Base-by-base conservation (phyloP, 2,113 vertebrate species). In the Albula glossodonta region DNA sequence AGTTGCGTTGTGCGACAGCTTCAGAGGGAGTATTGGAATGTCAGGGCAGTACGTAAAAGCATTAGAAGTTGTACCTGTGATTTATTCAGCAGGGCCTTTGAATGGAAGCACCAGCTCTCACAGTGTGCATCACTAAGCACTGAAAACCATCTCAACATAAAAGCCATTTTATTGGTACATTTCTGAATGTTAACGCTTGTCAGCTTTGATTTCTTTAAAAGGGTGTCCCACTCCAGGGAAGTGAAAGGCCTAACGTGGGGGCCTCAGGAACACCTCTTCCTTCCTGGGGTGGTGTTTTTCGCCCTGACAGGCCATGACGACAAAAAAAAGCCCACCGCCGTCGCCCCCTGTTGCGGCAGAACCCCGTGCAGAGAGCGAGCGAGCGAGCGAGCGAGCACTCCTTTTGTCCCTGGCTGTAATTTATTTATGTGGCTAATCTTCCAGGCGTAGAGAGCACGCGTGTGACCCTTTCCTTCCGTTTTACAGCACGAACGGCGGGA, bases 121-220 rank as follows among this genome's bases (percentile, higher is more conserved):
- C 11, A 41, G 5, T 49, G 83, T 89, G 31, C 90, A 90, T 87
- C 92, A 87, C 31, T 41, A 41, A 41, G 31, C 31, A 41, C 31
- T 41, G 31, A 41, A 41, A 41, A 1, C 31, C 31, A 41, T 41
- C 31, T 41, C 31, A 41, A 41, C 31, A 41, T 41, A 41, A 41
- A 41, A 90, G 91, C 91, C 90, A 93, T 94, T 95, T 95, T 41
- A 94, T 94, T 93, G 94, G 91, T 95, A 95, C 95, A 96, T 96
- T 96, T 96, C 93, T 96, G 94, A 95, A 96, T 94, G 95, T 95
- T 96, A 96, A 96, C 94, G 94, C 94, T 95, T 97, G 96, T 97
- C 96, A 93, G 92, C 94, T 97, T 93, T 94, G 94, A 96, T 96
- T 95, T 94, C 90, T 94, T 94, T 93, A 84, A 93, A 94, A 60